A percentile compares a stretch with the other conserved stretches of the same genome.
These are phyloP conservation scores for Polypterus bichir DNA, from an alignment of 2,113 vertebrate genomes.

Conservation along the genomic window DNA sequence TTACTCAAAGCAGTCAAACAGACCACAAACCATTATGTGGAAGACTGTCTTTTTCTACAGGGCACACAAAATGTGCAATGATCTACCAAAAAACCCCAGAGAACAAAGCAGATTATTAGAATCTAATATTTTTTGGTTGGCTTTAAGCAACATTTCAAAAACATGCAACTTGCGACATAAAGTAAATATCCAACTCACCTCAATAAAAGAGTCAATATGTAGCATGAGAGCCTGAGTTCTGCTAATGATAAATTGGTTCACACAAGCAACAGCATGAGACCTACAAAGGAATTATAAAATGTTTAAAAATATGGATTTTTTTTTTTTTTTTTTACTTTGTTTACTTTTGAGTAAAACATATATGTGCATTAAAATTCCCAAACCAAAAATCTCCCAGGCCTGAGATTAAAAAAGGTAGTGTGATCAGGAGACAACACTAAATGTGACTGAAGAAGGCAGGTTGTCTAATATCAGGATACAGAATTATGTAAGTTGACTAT, in stretches of 20 bases:
- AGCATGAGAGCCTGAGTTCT: slow-evolving; percentile 95
- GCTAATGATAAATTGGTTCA: slow-evolving; percentile 97
- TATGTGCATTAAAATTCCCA: background rate
- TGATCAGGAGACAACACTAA: background rate
- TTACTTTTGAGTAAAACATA: background rate
- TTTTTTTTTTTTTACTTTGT: background rate
- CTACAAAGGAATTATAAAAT: slow-evolving; percentile 40
- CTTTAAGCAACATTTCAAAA: no score
- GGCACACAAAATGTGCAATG: no score
- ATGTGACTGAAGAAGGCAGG: background rate
- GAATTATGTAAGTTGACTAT: no score
- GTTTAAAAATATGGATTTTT: background rate
- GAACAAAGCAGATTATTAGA: no score
- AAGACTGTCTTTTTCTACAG: no score
- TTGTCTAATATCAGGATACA: no score
- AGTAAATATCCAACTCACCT: slow-evolving; percentile 49
- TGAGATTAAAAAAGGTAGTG: no score
- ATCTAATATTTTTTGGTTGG: no score
- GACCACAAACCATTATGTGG: no score
- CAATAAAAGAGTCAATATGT: slow-evolving; percentile 92
- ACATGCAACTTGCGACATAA: no score
- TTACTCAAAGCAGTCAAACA: no score
- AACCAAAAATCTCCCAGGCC: background rate
- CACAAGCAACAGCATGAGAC: slow-evolving; percentile 91
- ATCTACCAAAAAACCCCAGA: no score